Evolutionary conservation across 2,888 invertebrate genomes (phyloP), one percentile per base, ranked within the genome.

Genomic region (Caenorhabditis plicata): DNA sequence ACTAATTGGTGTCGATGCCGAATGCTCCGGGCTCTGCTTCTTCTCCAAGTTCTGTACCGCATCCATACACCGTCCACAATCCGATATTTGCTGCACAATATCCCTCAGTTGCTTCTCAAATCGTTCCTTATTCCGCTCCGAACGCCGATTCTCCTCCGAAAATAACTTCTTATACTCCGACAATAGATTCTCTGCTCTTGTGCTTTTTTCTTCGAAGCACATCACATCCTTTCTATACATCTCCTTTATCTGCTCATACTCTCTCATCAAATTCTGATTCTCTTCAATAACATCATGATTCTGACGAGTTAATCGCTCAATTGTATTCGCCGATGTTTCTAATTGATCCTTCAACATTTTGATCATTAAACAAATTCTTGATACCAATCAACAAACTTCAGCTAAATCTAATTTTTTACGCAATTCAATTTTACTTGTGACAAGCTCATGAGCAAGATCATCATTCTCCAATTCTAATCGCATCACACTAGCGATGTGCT

Each of bases 161-260:
- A 70, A 75, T 39, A 77, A 56, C 26, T 62, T 62, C 47, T 77
- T 77, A 60, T 77, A 77, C 26, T 75, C 71, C 8, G 55, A 47
- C 9, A 68, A 51, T 25, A 76, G 52, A 20, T 68, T 70, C 45
- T 73, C 67, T 3, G 86, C 85, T 60, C 68, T 47, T 9, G 52
- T 47, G 19, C 51, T 63, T 39, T 71, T 71, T 42, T 80, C 73
- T 47, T 84, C 83, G 22, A 82, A 64, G 29, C 81, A 68, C 33
- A 82, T 81, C 27, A 90, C 86, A 81, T 90, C 89, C 36, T 88
- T 84, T 61, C 89, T 87, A 65, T 91, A 85, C 83, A 90, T 87
- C 49, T 89, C 88, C 58, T 85, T 85, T 50, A 85, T 74, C 82
- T 84, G 72, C 22, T 80, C 80, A n/a, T 84, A 82, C 74, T 85